Base-by-base conservation (phyloP, 2,797 vertebrate genomes). In the Lacerta viridis region DNA sequence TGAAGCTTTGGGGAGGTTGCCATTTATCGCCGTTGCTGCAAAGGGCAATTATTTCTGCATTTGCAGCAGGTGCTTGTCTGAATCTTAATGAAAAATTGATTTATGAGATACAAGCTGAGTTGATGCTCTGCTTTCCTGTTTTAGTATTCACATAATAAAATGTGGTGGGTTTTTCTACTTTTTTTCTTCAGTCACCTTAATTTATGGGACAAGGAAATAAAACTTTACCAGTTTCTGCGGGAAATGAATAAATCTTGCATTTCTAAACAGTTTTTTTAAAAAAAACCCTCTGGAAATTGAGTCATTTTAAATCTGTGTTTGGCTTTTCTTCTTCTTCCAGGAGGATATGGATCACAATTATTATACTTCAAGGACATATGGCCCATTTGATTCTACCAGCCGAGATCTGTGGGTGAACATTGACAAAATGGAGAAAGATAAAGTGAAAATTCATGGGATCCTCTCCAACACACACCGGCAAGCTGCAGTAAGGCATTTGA, bases 391-490 rank as follows among this genome's bases (percentile, higher is more conserved):
- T 95, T 97, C 98, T 5, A 97, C 97, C 94, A 98, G 98, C 95
- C 97, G 97, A 76, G 98, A 98, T 94, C 88, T 99, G 94, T 99
- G 99, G 99, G 99, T 99, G 89, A 98, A 99, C 94, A 98, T 99
- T 75, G 98, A 99, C 94, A 97, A 98, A 93, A 98, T 99, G 98
- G 98, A 99, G 94, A 99, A 99, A 94, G 98, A 98, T 88, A 99
- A 99, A 97, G 99, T 99, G 85, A 99, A 99, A 97, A 99, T 99
- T 94, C 99, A 99, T 8, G 98, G 99, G 76, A 99, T 99, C 93
- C 96, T 99, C 90, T 99, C 99, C 88, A 99, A 99, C 93, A 99
- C 98, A 3, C 99, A 99, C 93, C 97, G 99, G 41, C 99, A 99
- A 96, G 99, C 99, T 29, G 98, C 99, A 90, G 99, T 99, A 97